These are phyloP conservation scores for Pristionchus fissidentatus DNA, from an alignment of 2,888 invertebrate genomes.

Conservation along the genomic window DNA sequence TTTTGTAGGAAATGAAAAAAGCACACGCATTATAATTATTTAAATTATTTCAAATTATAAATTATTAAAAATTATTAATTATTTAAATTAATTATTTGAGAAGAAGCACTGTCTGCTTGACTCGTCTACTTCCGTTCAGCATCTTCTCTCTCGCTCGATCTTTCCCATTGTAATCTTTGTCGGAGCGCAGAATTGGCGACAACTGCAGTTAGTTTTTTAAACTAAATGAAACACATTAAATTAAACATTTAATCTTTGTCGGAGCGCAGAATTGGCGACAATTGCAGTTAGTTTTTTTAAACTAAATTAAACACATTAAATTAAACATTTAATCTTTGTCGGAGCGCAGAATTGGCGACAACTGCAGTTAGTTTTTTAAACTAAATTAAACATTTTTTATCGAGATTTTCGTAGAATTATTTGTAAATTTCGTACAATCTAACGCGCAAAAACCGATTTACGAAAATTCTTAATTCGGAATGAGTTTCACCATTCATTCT, in stretches of 20 bases:
- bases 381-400: background rate
- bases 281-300: background rate
- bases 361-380: background rate
- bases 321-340: background rate
- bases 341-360: background rate
- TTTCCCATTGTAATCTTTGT: conserved; percentile 40
- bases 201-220: conserved; percentile 32
- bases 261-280: too few species aligned
- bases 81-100: background rate
- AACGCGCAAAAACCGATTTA: too few species aligned
- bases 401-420: too few species aligned
- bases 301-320: background rate
- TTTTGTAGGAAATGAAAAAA: too few species aligned
- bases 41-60: too few species aligned
- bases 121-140: conserved; percentile 14
- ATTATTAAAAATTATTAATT: too few species aligned
- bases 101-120: conserved; percentile 44
- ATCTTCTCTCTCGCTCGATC: conserved; percentile 39
- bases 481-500: too few species aligned
- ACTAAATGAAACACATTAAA: background rate
- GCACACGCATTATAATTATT: too few species aligned
- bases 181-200: conserved; percentile 32
- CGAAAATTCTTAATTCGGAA: too few species aligned
- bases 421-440: too few species aligned
- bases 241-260: background rate